Evolutionary conservation across 2,113 vertebrate species (phyloP), one percentile per base, ranked within the genome.

Genomic region (Ammodytes marinus): DNA sequence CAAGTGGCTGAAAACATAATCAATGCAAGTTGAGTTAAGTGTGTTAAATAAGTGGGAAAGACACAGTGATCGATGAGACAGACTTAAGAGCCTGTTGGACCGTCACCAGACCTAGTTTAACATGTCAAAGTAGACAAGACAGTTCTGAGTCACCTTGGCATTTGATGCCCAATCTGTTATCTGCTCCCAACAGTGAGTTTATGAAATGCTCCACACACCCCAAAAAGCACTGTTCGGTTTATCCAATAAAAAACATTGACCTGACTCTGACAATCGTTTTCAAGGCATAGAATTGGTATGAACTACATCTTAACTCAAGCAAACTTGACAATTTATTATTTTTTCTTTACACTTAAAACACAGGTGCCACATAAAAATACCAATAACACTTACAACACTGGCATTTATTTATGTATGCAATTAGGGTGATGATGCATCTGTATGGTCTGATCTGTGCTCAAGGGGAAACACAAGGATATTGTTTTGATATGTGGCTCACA

Each of bases 101-200:
- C 7, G 4, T 82, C 45, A 70, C 63, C 35, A 47, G 59, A 76
- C 8, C 69, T 65, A 80, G 54, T 70, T 84, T 52, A 71, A 57
- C 69, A 70, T 78, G 73, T 74, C 78, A 74, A 82, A 90, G 64
- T 74, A 66, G 70, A 77, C 4, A 10, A 74, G 70, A 77, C 74
- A 77, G 49, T 35, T 72, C 75, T 71, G 60, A 59, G 83, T 86
- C 77, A 82, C 71, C 74, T 80, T 79, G 50, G 65, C 59, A 61
- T 59, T 67, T 53, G n/a, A 46, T 80, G 60, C 43, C 67, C 87
- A 68, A 82, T 86, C 79, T 88, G 84, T 79, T 69, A 75, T 69
- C 37, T 67, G 15, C 43, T 55, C 39, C 49, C 47, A 54, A 42
- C 13, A 60, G 67, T 27, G 60, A 39, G 59, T 74, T 67, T 42